Percentiles rank a stretch among this genome's conserved stretches.
phyloP scores from a whole-genome alignment of 2,888 invertebrate genomes.

The Ypsolopha sequella region DNA sequence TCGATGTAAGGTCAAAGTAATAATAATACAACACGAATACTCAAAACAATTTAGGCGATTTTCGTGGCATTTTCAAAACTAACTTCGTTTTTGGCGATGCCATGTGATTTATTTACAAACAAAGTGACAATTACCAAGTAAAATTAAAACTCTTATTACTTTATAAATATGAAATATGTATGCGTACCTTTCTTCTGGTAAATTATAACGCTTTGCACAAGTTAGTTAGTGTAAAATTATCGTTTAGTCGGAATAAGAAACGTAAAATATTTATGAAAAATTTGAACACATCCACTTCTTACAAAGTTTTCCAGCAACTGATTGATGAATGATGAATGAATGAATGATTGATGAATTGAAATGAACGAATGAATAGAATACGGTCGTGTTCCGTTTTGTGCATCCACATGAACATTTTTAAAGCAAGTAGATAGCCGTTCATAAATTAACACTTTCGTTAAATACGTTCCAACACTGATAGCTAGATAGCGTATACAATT shows the following conservation, averaged over 20 bases:
- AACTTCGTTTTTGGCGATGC: neutral
- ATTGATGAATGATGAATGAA: constrained; percentile 1
- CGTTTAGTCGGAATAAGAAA: neutral
- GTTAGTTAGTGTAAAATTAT: neutral
- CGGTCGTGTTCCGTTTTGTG: too few species aligned
- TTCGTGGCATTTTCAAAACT: neutral
- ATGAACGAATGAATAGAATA: neutral
- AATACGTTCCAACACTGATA: too few species aligned
- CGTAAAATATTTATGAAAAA: neutral
- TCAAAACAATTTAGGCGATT: neutral
- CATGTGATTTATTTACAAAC: neutral
- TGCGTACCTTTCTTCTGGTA: too few species aligned
- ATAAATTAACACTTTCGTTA: too few species aligned
- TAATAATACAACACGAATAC: constrained; percentile 11
- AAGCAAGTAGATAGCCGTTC: too few species aligned
- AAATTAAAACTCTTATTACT: neutral
- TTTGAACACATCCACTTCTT: neutral
- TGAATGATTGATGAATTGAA: neutral
- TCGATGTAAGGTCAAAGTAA: constrained; percentile 10
- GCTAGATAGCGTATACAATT: too few species aligned
- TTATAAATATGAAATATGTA: neutral
- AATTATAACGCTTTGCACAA: neutral
- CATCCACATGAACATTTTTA: too few species aligned
- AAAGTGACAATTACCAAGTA: neutral
- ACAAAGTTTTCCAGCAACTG: neutral